Evolutionary conservation across 2,888 invertebrate species (phyloP).

Genomic region (Polydrusus pterygomalis): DNA sequence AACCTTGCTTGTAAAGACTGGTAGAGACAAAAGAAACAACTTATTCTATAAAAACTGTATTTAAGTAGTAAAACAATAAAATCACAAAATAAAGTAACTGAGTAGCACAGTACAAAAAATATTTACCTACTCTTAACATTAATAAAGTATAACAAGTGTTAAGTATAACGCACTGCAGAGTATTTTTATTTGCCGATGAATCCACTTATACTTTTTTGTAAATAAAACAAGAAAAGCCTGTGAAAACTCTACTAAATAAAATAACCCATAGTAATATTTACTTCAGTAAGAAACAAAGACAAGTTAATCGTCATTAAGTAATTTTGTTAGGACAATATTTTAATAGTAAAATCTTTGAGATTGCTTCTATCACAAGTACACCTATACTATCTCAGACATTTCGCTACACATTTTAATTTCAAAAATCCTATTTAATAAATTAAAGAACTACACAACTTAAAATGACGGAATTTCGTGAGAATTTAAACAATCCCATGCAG

Average conservation of each 20-base stretch:
- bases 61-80: slow-evolving; percentile 39
- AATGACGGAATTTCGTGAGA: no score
- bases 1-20: no score
- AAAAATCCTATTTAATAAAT: no score
- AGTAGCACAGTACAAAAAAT: slow-evolving; percentile 34
- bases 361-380: slow-evolving; percentile 12
- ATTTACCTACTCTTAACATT: slow-evolving; percentile 28
- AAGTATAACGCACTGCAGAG: slow-evolving; percentile 2
- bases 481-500: no score
- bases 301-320: slow-evolving; percentile 12
- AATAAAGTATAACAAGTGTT: slow-evolving; percentile 23
- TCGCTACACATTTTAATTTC: no score
- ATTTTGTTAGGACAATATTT: neutral
- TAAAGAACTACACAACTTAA: no score
- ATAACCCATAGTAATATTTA: neutral
- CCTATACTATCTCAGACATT: no score
- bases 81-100: slow-evolving; percentile 39
- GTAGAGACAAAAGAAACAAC: slow-evolving; percentile 4
- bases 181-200: neutral
- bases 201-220: neutral
- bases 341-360: slow-evolving; percentile 3
- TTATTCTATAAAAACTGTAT: slow-evolving; percentile 26
- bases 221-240: neutral
- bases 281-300: slow-evolving; percentile 1
- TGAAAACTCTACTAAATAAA: neutral